Evolutionary conservation across 2,113 vertebrate species (phyloP), one percentile per base, ranked within the genome.

Genomic region (Galemys pyrenaicus): DNA sequence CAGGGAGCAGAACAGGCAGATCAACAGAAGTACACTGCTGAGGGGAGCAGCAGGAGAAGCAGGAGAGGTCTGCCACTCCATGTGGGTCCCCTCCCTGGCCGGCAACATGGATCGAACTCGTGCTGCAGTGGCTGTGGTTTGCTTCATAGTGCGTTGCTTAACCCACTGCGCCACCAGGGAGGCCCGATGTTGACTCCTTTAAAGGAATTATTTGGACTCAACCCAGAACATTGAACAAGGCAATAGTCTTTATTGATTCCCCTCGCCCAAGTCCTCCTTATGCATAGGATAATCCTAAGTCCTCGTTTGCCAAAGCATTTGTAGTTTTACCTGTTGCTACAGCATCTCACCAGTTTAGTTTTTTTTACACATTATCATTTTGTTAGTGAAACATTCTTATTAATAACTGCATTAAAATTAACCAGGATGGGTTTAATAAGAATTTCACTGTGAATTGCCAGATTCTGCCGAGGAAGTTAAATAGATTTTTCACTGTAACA

Each of bases 351-450:
- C 7, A 65, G 24, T 65, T 87, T 46, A 87, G 22, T 6, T 2
- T 89, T 95, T 73, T 39, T 64, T 62, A n/a, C n/a, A 90, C 44
- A 77, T 92, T 92, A 80, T 89, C 3, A 12, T 46, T 10, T 65
- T 92, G 95, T 89, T 51, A 92, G 82, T 78, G 37, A 91, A 65
- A 30, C n/a, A 71, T 89, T 88, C 56, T 87, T 81, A 49, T 71
- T 92, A 89, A 58, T 94, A 92, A 54, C 28, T 92, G 24, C 30
- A 74, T 91, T 90, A 46, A 87, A 73, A 86, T 91, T 75, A 95
- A 11, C 37, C 15, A 83, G 82, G 30, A 12, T 92, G 24, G 20
- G 56, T 82, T 74, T 92, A 32, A 44, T 67, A 70, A n/a, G 88
- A n/a, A 32, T 58, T 87, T 70, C 15, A 74, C 26, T 81, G 81